Evolutionary conservation across 2,888 invertebrate species (phyloP).

Genomic region (Sinohyriopsis cumingii): DNA sequence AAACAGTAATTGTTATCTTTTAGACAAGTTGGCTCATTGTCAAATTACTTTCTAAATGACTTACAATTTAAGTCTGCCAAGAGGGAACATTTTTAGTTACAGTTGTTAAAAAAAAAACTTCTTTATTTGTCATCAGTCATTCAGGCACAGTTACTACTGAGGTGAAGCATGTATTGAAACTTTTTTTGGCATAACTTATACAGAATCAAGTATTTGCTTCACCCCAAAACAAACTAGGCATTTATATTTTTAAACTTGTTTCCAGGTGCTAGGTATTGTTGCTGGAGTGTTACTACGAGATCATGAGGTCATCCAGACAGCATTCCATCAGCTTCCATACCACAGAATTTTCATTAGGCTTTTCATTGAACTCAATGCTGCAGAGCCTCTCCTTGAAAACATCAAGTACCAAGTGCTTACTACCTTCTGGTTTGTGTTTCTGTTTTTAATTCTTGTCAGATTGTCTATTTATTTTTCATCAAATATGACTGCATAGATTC

Average conservation of each 20-base stretch:
- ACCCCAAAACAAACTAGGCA: background rate
- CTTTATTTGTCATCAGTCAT: background rate
- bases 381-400: constrained; percentile 88
- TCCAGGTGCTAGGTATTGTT: constrained; percentile 86
- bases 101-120: background rate
- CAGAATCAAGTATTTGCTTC: background rate
- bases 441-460: no score
- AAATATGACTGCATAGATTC: no score
- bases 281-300: constrained; percentile 96
- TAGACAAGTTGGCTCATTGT: no score
- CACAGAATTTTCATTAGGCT: constrained; percentile 97
- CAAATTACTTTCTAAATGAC: no score
- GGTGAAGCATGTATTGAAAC: no score
- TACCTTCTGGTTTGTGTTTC: constrained; percentile 83
- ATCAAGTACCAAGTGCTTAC: constrained; percentile 92
- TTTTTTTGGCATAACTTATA: background rate
- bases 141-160: no score
- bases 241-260: background rate
- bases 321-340: constrained; percentile 98
- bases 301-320: constrained; percentile 90
- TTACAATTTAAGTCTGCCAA: no score
- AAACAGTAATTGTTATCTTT: no score
- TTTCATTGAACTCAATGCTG: constrained; percentile 95
- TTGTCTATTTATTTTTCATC: no score
- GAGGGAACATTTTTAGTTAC: no score